Conservation (phyloP, 1,140 invertebrate genomes). For the Phymorhynchus buccinoides region DNA sequence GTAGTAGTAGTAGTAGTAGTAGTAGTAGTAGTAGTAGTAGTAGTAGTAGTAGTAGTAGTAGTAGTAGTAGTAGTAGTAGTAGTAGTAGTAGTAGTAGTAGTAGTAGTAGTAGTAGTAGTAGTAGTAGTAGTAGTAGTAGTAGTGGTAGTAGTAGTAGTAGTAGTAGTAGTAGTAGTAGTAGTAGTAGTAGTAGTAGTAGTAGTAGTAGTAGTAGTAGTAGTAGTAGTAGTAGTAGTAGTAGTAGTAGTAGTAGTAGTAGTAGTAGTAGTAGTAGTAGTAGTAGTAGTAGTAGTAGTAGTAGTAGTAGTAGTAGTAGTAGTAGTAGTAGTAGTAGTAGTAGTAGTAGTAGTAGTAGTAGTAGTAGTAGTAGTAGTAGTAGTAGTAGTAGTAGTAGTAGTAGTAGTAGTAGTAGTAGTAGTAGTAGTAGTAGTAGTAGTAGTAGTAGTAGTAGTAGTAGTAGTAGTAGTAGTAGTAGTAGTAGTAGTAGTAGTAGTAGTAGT, state of each 20-base stretch:
- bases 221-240: constrained; percentile 19
- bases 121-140: too few relatives aligned
- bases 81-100: too few relatives aligned
- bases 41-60: too few relatives aligned
- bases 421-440: constrained; percentile 31
- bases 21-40: too few relatives aligned
- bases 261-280: not conserved
- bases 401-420: constrained; percentile 31
- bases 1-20: too few relatives aligned
- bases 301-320: constrained; percentile 29
- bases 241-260: not conserved
- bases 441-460: constrained; percentile 27
- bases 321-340: constrained; percentile 28
- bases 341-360: constrained; percentile 30
- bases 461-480: constrained; percentile 31
- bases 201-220: constrained; percentile 15
- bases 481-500: constrained; percentile 31
- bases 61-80: too few relatives aligned
- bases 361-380: constrained; percentile 31
- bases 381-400: constrained; percentile 29
- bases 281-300: constrained; percentile 31
- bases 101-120: too few relatives aligned
- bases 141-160: too few relatives aligned
- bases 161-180: too few relatives aligned
- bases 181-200: too few relatives aligned